Conservation (phyloP, 2,797 vertebrate genomes). For the Propithecus deckenii region DNA sequence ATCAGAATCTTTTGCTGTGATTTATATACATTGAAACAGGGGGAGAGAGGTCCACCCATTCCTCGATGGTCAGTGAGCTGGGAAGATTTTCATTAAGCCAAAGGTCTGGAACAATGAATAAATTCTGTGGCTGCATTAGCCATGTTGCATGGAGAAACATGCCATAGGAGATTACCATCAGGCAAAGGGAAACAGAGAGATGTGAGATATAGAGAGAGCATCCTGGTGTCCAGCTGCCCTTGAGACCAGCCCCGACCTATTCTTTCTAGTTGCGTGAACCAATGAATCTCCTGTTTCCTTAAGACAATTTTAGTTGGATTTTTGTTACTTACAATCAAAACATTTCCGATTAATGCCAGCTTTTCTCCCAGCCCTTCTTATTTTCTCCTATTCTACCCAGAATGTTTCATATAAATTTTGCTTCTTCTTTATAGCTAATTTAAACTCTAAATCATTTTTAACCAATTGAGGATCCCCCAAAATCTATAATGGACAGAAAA, state of each 20-base stretch:
- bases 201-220: neutral
- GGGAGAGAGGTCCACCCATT: neutral
- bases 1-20: neutral
- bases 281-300: neutral
- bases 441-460: slow-evolving; percentile 17
- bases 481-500: neutral
- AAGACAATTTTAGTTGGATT: neutral
- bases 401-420: neutral
- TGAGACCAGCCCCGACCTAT: neutral
- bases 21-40: neutral
- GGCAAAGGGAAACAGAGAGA: neutral
- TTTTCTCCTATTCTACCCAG: neutral
- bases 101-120: neutral
- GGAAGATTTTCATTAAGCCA: neutral
- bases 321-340: neutral
- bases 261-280: neutral
- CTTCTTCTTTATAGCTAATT: neutral
- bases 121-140: neutral
- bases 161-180: neutral
- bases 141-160: neutral
- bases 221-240: neutral
- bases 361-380: neutral
- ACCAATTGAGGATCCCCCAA: neutral
- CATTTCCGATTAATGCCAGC: neutral
- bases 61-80: neutral